phyloP scores from a whole-genome alignment of 2,888 invertebrate species.

The Andrena haemorrhoa region DNA sequence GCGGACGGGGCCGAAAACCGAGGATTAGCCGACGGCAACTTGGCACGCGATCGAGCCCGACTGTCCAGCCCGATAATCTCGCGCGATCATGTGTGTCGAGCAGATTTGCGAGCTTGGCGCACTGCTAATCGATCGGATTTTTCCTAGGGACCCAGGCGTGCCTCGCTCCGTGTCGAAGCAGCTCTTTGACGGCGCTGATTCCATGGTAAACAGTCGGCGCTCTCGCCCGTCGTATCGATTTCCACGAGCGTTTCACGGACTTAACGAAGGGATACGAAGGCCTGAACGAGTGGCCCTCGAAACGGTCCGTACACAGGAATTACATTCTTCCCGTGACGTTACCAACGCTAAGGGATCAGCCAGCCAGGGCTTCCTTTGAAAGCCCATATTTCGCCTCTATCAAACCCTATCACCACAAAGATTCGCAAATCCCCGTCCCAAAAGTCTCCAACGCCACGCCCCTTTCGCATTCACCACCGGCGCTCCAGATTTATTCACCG shows the following conservation, averaged over 20 bases:
- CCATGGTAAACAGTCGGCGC: neutral
- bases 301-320: too few relatives aligned
- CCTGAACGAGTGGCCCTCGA: too few relatives aligned
- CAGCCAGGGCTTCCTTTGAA: too few relatives aligned
- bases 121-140: constrained; percentile 9
- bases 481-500: constrained; percentile 9
- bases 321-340: too few relatives aligned
- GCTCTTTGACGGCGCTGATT: neutral
- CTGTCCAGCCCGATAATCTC: constrained; percentile 34
- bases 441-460: neutral
- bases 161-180: neutral
- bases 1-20: constrained; percentile 33
- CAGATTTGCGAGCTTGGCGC: neutral
- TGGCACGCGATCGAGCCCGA: constrained; percentile 36
- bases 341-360: too few relatives aligned
- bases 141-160: neutral
- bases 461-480: neutral
- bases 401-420: too few relatives aligned
- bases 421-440: too few relatives aligned
- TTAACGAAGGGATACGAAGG: too few relatives aligned
- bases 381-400: too few relatives aligned
- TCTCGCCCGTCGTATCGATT: neutral
- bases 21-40: constrained; percentile 50
- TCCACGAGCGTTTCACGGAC: too few relatives aligned
- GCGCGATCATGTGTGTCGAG: constrained; percentile 33